Evolutionary conservation across 2,888 invertebrate species (phyloP).

Genomic region (Mactromeris polynyma): DNA sequence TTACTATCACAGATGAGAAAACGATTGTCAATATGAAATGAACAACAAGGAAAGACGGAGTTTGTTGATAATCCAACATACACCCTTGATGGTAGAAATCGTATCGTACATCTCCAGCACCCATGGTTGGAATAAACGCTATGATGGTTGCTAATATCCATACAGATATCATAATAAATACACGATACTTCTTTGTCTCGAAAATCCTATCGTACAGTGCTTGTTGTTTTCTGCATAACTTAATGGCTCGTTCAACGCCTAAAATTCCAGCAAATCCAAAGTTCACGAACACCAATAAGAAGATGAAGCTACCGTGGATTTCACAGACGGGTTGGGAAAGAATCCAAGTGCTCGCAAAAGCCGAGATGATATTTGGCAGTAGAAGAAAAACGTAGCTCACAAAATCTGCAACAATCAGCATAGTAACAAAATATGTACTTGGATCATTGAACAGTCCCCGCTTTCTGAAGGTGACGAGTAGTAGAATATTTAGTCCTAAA

Average conservation of each 20-base stretch:
- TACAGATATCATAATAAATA: conserved; percentile 38
- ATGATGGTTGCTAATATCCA: conserved; percentile 52
- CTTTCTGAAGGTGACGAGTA: conserved; percentile 69
- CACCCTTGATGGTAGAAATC: conserved; percentile 71
- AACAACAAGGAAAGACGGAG: conserved; percentile 52
- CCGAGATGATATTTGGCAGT: conserved; percentile 60
- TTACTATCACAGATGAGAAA: conserved; percentile 50
- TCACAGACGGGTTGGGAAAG: conserved; percentile 54
- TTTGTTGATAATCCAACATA: conserved; percentile 53
- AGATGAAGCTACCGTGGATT: conserved; percentile 53
- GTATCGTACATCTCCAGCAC: conserved; percentile 55
- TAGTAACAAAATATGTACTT: conserved; percentile 64
- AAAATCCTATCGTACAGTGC: conserved; percentile 61
- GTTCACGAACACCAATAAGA: conserved; percentile 49
- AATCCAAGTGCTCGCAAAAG: conserved; percentile 53
- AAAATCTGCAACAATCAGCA: conserved; percentile 64
- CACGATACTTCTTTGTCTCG: conserved; percentile 41
- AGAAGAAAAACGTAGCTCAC: conserved; percentile 61
- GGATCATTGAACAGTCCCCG: conserved; percentile 66
- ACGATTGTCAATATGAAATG: conserved; percentile 64
- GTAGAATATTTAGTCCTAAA: conserved; percentile 59
- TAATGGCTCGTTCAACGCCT: conserved; percentile 66
- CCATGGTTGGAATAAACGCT: conserved; percentile 51
- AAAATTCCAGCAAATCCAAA: conserved; percentile 62
- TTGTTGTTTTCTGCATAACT: conserved; percentile 42